Percentiles rank a stretch among this genome's conserved stretches.
phyloP scores from a whole-genome alignment of 2,797 vertebrate genomes.

The Oophaga sylvatica region DNA sequence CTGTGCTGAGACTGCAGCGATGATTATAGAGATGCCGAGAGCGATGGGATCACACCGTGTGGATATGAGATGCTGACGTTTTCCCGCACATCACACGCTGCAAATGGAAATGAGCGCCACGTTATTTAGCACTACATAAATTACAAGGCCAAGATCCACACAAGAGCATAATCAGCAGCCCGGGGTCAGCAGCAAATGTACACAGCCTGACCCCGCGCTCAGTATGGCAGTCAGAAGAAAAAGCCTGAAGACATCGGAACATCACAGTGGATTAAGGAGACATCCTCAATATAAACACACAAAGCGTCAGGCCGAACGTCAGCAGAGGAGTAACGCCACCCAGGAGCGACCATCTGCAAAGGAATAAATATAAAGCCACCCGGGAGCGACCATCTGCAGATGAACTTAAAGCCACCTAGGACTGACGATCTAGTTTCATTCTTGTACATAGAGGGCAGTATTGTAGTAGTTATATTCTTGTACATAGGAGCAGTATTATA shows the following conservation, averaged over 20 bases:
- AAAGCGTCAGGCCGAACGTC: neutral
- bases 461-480: no score
- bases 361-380: no score
- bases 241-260: neutral
- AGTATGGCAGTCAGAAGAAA: neutral
- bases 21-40: neutral
- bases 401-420: no score
- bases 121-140: conserved; percentile 2
- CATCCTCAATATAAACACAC: neutral
- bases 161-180: neutral
- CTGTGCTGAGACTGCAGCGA: neutral
- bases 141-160: neutral
- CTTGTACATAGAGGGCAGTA: neutral
- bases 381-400: no score
- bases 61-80: neutral
- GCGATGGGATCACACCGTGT: neutral
- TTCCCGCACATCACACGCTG: neutral
- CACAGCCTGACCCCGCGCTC: neutral
- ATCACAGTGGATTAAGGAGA: neutral
- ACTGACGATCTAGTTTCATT: neutral
- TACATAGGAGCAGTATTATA: no score
- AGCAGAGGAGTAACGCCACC: neutral
- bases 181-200: neutral
- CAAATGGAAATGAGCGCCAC: conserved; percentile 12
- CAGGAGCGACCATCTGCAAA: neutral